Conservation (phyloP, 2,113 vertebrate species). For the Apaloderma vittatum region DNA sequence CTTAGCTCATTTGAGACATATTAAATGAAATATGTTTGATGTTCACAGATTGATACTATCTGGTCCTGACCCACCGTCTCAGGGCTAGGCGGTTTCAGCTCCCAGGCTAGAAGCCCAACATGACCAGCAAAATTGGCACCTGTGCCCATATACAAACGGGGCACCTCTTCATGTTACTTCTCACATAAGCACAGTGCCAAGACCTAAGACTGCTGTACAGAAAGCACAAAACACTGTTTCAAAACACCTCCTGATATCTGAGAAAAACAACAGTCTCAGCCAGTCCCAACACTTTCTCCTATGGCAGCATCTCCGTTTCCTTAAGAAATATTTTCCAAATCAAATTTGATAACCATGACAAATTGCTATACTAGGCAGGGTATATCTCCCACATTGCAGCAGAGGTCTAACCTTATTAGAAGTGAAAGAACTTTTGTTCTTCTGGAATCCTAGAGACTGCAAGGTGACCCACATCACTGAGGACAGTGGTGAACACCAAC, state of each 20-base stretch:
- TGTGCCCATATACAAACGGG: background rate
- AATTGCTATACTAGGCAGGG: background rate
- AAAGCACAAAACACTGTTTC: background rate
- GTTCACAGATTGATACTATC: background rate
- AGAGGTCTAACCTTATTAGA: background rate
- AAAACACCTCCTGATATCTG: background rate
- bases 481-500: background rate
- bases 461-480: background rate
- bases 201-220: background rate
- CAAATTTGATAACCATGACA: background rate
- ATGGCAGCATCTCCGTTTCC: background rate
- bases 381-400: background rate
- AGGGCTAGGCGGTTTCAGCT: background rate
- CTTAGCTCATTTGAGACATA: background rate
- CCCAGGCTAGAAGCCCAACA: background rate
- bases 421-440: background rate
- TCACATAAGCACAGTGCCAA: background rate
- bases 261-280: background rate
- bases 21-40: background rate
- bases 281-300: background rate
- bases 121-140: background rate
- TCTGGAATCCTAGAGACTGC: background rate
- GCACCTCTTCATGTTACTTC: background rate
- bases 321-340: background rate
- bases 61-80: background rate